Base-by-base conservation (phyloP, 1,140 invertebrate genomes). In the Centruroides sculpturatus region DNA sequence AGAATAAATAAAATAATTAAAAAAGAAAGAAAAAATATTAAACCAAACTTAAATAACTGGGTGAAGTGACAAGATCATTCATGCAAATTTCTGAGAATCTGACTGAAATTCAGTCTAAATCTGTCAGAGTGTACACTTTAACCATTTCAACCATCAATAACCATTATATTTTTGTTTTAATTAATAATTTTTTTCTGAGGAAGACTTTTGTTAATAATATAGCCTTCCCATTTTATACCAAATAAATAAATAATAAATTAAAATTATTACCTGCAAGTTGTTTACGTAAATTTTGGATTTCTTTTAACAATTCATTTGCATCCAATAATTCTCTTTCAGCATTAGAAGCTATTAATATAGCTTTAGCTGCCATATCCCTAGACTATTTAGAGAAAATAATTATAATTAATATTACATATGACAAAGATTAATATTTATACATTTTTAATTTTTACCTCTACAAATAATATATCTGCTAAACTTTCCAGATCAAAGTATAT, bases 291-390 rank as follows among this genome's bases (percentile, higher is more conserved):
- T 76, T 75, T 56, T 80, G 79, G 12, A 85, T 76, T 46, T 76
- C 68, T 13, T 77, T 78, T 5, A 84, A 65, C 49, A 83, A 70
- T 55, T 73, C 71, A 47, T 75, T 77, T 0, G 81, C 81, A 67
- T 81, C 79, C 62, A 80, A 78, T 23, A 83, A 61, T 0, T 78
- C 79, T 61, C 78, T 77, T 51, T 79, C 77, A 4, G 64, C 61
- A 50, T 63, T 54, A 55, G 57, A 54, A 34, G 62, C 59, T 11
- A 59, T 5, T 23, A 49, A 35, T n/a, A 63, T 63, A 5, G 60
- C 60, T 51, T 50, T 56, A 9, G 52, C 53, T 36, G 63, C 55
- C 23, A 67, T 53, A 54, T 66, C 64, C 35, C 57, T 51, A 46
- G 63, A 61, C 61, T 63, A 47, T 11, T 54, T 13, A 51, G 0